A percentile compares a stretch with the other conserved stretches of the same genome.
Evolutionary conservation across 2,888 invertebrate genomes (phyloP).

Genomic region (Alviniconcha strummeri): DNA sequence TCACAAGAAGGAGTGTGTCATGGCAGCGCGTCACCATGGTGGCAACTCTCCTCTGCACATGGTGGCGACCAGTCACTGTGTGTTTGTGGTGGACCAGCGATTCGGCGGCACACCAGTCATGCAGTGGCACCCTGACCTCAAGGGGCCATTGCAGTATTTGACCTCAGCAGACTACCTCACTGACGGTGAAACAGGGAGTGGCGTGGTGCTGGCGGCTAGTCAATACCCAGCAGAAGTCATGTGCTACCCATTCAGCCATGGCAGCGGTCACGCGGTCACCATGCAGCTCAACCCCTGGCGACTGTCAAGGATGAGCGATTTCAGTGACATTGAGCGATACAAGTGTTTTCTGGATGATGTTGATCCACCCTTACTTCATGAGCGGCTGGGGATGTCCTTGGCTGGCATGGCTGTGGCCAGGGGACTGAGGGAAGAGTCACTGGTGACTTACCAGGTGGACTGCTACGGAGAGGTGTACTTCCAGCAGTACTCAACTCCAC

Average conservation of each 20-base stretch:
- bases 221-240: slow-evolving; percentile 54
- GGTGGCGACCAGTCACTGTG: slow-evolving; percentile 57
- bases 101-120: slow-evolving; percentile 58
- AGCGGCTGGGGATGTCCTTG: slow-evolving; percentile 31
- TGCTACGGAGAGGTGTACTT: slow-evolving; percentile 56
- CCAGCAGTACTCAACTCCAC: slow-evolving; percentile 41
- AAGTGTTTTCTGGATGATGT: background rate
- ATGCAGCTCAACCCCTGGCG: slow-evolving; percentile 44
- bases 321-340: background rate
- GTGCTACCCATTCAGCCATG: slow-evolving; percentile 42
- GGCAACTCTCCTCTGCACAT: slow-evolving; percentile 50
- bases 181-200: background rate
- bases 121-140: slow-evolving; percentile 54
- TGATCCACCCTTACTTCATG: slow-evolving; percentile 14
- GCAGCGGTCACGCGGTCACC: slow-evolving; percentile 35
- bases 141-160: slow-evolving; percentile 53
- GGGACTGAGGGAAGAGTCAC: background rate
- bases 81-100: slow-evolving; percentile 61
- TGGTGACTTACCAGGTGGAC: slow-evolving; percentile 42
- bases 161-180: slow-evolving; percentile 18
- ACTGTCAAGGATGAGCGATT: slow-evolving; percentile 44
- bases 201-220: slow-evolving; percentile 49
- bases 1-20: slow-evolving; percentile 49
- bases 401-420: slow-evolving; percentile 9
- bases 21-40: slow-evolving; percentile 42